Conservation (phyloP, 2,113 vertebrate genomes). For the Sula dactylatra region DNA sequence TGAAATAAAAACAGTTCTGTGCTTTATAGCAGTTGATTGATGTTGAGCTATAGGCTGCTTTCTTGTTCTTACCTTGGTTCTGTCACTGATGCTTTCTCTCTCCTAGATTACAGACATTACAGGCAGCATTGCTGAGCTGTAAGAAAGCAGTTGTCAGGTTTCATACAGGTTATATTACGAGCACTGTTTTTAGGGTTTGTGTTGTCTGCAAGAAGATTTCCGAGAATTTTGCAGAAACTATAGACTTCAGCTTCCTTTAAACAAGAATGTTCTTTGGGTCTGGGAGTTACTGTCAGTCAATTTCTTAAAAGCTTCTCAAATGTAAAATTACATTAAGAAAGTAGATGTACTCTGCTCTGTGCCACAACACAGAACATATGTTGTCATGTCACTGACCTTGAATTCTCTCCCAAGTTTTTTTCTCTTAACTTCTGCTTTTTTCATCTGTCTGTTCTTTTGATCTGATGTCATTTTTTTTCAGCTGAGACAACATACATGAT, state of each 20-base stretch:
- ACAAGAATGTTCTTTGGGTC: not conserved
- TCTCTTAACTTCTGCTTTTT: not conserved
- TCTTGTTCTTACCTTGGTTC: not conserved
- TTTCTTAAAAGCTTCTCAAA: not conserved
- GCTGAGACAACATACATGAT: not conserved
- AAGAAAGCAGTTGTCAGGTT: not conserved
- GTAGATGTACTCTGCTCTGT: not conserved
- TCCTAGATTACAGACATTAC: not conserved
- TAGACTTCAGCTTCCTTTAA: not conserved
- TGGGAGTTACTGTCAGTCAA: not conserved
- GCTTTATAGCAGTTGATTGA: not conserved
- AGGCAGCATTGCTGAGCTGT: not conserved
- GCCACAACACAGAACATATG: not conserved
- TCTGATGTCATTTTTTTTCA: conserved; percentile 14
- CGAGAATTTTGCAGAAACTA: not conserved
- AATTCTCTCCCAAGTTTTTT: not conserved
- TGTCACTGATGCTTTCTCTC: not conserved
- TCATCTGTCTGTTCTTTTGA: not conserved
- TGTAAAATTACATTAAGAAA: not conserved
- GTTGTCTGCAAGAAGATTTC: not conserved
- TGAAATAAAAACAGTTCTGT: not conserved
- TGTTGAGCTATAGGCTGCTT: not conserved
- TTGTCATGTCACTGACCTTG: not conserved
- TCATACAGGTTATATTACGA: not conserved
- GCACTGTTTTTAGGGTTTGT: not conserved